Evolutionary conservation across 2,113 vertebrate species (phyloP), one percentile per base, ranked within the genome.

Genomic region (Maccullochella peelii): DNA sequence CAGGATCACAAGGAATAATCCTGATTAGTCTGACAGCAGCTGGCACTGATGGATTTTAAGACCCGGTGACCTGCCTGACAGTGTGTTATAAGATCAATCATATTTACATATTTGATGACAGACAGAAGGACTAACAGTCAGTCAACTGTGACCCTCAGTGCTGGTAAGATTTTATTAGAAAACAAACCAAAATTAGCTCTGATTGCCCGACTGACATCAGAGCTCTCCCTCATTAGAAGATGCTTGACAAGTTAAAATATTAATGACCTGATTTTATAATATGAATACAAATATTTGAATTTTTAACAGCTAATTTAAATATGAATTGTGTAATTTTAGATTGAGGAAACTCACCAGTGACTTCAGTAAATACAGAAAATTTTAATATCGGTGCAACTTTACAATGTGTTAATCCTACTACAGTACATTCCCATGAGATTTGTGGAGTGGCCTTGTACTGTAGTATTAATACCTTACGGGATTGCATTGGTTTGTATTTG

Each of bases 81-180:
- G 58, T 12, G 38, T 73, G 65, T 30, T 44, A 63, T 61, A 21
- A 25, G 15, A 79, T 44, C 72, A 82, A 47, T 77, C 69, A 27
- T 15, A 76, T 78, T 82, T 58, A 67, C 59, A 54, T 69, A n/a
- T 87, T 38, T 70, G 57, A 83, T 75, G 71, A 79, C 78, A 77
- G 25, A 80, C 47, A 59, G 16, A 23, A 73, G 23, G 6, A 70
- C 10, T 1, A 4, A n/a, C 25, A n/a, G 42, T 5, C 40, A 77
- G 25, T 15, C 5, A 38, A 76, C 23, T 18, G 20, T 7, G 49
- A 78, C 16, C 12, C 61, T 71, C 27, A 3, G 25, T 16, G 75
- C 14, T 63, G 67, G 50, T 63, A 23, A 73, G 40, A 30, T 40
- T 38, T 27, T 62, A 83, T 67, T 30, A 27, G 49, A 49, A 59